phyloP scores from a whole-genome alignment of 1,140 invertebrate genomes.

The Sesamia nonagrioides region DNA sequence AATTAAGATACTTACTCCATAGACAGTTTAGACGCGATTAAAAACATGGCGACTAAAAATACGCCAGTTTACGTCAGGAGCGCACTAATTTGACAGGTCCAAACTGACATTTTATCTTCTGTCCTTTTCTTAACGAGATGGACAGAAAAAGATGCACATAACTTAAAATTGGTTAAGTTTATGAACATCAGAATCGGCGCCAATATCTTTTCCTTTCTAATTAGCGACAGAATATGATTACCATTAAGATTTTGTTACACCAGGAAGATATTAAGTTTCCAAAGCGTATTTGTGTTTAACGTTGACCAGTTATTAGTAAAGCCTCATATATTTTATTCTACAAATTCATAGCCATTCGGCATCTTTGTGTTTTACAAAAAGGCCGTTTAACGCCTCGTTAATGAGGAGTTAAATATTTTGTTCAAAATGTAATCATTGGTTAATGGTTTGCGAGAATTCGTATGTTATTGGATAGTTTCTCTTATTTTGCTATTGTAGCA shows the following conservation, averaged over 20 bases:
- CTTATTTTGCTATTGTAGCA: constrained; percentile 27
- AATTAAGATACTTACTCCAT: too few relatives aligned
- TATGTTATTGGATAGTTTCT: constrained; percentile 39
- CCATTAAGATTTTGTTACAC: not conserved
- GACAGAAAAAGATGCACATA: too few relatives aligned
- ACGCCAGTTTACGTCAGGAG: too few relatives aligned
- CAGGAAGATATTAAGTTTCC: constrained; percentile 13
- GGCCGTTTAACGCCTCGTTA: constrained; percentile 22
- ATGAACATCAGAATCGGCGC: too few relatives aligned
- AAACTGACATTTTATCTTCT: too few relatives aligned
- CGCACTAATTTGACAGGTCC: too few relatives aligned
- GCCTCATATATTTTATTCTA: constrained; percentile 1
- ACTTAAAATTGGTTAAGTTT: too few relatives aligned
- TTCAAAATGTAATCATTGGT: constrained; percentile 28
- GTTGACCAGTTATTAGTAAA: constrained; percentile 21
- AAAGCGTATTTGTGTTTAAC: constrained; percentile 25
- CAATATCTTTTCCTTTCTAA: not conserved
- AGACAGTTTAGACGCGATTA: too few relatives aligned
- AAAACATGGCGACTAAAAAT: too few relatives aligned
- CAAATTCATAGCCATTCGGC: not conserved
- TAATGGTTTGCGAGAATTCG: constrained; percentile 3
- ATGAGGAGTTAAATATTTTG: constrained; percentile 31
- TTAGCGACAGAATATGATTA: not conserved
- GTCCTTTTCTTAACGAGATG: too few relatives aligned
- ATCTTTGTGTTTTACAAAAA: constrained; percentile 30